A percentile compares a stretch with the other conserved stretches of the same genome.
Evolutionary conservation across 2,797 vertebrate species (phyloP).

Genomic region (Huso huso): DNA sequence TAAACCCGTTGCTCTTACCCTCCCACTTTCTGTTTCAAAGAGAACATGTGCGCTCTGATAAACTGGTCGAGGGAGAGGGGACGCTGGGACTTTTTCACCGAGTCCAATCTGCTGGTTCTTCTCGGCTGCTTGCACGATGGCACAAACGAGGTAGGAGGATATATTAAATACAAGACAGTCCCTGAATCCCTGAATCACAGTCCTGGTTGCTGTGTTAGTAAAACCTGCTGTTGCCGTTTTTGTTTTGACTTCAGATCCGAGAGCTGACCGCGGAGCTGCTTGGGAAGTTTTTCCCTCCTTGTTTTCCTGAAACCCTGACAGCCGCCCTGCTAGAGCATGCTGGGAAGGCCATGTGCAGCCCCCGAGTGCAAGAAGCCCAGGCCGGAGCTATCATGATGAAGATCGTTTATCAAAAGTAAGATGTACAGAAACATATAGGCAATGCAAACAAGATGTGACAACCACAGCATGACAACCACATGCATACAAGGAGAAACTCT

Average conservation of each 20-base stretch:
- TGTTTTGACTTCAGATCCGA: slow-evolving; percentile 58
- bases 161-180: neutral
- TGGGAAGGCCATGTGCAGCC: slow-evolving; percentile 58
- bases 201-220: no score
- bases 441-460: no score
- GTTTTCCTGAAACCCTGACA: slow-evolving; percentile 45
- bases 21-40: slow-evolving; percentile 39
- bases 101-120: slow-evolving; percentile 58
- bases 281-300: slow-evolving; percentile 58
- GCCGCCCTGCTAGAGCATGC: slow-evolving; percentile 49
- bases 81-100: slow-evolving; percentile 75
- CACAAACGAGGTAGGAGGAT: slow-evolving; percentile 71
- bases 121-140: slow-evolving; percentile 78
- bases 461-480: no score
- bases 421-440: neutral
- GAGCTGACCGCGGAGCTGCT: slow-evolving; percentile 71
- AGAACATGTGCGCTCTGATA: slow-evolving; percentile 63
- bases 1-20: neutral
- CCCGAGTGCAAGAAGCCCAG: slow-evolving; percentile 77
- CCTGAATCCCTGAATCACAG: no score
- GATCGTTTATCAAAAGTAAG: slow-evolving; percentile 72
- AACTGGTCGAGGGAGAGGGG: slow-evolving; percentile 48
- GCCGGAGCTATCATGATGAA: slow-evolving; percentile 71
- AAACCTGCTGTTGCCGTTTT: neutral
- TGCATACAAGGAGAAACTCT: no score